Base-by-base conservation (phyloP, 2,888 invertebrate genomes). In the Drosophila anomalata region DNA sequence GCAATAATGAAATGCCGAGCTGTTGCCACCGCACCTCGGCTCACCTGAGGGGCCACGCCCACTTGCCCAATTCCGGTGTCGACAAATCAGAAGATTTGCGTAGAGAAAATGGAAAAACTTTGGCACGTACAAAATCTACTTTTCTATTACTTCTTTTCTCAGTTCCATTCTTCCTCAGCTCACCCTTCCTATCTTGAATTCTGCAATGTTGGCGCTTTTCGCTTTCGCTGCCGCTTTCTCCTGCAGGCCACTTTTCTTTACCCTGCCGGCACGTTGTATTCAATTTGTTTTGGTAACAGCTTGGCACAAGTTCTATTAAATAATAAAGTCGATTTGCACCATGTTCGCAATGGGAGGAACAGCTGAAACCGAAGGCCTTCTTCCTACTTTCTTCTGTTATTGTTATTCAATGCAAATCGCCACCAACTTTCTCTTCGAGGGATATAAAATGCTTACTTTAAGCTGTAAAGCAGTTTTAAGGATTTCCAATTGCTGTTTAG, bases 211-310 rank as follows among this genome's bases (percentile, higher is more conserved):
- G 33, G 85, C 79, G 48, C 42, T 52, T 63, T 55, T 61, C 33
- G 33, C 36, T 56, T 72, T 65, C 26, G 54, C 22, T 48, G 17
- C 31, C 12, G 31, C 41, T 36, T 62, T 46, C 54, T 42, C 39
- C 39, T n/a, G 51, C 39, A 12, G 51, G 58, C 42, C 62, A 36
- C 62, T 55, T 63, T 51, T 60, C 42, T 60, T 55, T 63, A 48
- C 62, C 42, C 46, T 69, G 63, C 36, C 69, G 75, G 46, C 75
- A 76, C 72, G 75, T 77, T 83, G 87, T 77, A 88, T 88, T 87
- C 88, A 83, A 88, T 83, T 83, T 83, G 83, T 79, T 82, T 86
- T 75, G 82, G 88, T 70, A 88, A 86, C 87, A 88, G 88, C 87
- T 83, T 77, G 88, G 71, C 76, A 51, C 58, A 80, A 83, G 71